These are phyloP conservation scores for Platysternon megacephalum DNA, from an alignment of 2,113 vertebrate genomes.

Conservation along the genomic window DNA sequence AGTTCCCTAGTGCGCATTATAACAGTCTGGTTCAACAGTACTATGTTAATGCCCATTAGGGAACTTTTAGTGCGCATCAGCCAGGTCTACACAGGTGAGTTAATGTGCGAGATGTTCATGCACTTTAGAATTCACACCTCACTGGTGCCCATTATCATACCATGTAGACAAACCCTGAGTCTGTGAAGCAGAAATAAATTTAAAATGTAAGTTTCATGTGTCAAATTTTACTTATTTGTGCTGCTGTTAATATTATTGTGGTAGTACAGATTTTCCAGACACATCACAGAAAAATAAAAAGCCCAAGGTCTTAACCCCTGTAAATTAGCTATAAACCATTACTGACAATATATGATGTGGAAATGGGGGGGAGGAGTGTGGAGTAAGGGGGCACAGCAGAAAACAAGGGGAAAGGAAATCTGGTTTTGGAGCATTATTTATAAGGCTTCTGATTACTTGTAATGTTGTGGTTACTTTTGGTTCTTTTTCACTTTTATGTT, in stretches of 20 bases:
- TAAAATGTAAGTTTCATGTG: not conserved
- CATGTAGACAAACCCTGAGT: not conserved
- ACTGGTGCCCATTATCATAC: not conserved
- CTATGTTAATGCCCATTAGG: not conserved
- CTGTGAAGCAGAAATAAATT: not conserved
- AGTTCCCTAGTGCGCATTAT: not conserved
- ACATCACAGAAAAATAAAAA: not conserved
- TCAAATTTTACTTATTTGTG: not conserved
- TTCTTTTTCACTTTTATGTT: not conserved
- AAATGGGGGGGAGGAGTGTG: not conserved
- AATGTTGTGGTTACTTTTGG: not conserved
- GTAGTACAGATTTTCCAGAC: not conserved
- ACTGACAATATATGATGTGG: not conserved
- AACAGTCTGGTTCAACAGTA: not conserved
- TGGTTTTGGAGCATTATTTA: not conserved
- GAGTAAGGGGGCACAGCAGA: rapidly evolving
- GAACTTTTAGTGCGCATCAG: not conserved
- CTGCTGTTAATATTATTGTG: not conserved
- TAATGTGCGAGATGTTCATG: not conserved
- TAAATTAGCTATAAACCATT: not conserved
- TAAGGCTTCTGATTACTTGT: not conserved
- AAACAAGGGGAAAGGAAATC: not conserved
- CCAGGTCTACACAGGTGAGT: not conserved
- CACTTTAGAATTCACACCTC: not conserved
- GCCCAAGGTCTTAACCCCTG: not conserved